Evolutionary conservation across 2,113 vertebrate genomes (phyloP).

Genomic region (Hemiscyllium ocellatum): DNA sequence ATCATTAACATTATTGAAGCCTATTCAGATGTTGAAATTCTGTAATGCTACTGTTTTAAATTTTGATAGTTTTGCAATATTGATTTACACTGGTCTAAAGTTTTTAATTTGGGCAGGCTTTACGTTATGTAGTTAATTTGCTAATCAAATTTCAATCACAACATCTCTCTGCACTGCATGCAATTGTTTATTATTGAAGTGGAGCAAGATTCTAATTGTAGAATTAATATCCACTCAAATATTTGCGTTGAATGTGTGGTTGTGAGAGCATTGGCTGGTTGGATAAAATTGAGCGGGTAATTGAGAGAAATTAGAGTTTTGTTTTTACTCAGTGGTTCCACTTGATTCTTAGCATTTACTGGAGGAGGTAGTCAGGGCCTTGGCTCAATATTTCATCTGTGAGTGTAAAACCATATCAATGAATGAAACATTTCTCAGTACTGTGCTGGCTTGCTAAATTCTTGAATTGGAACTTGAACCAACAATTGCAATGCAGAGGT

Average conservation of each 20-base stretch:
- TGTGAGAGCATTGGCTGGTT: not conserved
- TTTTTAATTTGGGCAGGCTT: not conserved
- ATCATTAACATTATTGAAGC: not conserved
- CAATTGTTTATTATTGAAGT: not conserved
- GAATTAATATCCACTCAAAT: not conserved
- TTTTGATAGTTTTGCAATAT: not conserved
- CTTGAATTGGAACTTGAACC: not conserved
- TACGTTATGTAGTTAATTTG: not conserved
- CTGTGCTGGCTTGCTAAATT: not conserved
- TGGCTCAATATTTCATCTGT: not conserved
- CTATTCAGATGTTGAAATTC: not conserved
- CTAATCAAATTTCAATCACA: not conserved
- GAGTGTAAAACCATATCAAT: too few species aligned
- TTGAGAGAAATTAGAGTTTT: not conserved
- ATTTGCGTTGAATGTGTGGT: not conserved
- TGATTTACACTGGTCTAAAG: not conserved
- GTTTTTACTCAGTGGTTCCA: not conserved
- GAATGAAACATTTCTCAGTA: not conserved
- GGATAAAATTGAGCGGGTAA: not conserved
- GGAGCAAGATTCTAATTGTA: not conserved
- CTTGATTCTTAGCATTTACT: not conserved
- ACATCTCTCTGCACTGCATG: not conserved
- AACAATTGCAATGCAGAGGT: not conserved
- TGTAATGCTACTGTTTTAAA: not conserved
- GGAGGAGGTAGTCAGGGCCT: not conserved